Base-by-base conservation (phyloP, 2,888 invertebrate species). In the Microctonus hyperodae region DNA sequence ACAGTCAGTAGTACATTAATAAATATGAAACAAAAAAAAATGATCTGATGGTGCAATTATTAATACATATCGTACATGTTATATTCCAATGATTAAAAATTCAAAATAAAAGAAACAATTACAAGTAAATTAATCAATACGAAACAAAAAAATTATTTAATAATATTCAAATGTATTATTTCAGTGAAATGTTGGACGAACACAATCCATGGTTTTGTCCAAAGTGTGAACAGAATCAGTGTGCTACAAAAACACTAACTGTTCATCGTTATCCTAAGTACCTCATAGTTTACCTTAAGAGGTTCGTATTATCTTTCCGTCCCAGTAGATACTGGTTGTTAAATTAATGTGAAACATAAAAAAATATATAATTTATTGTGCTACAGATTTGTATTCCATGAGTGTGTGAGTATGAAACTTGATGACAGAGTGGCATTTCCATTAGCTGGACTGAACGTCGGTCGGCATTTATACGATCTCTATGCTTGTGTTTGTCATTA, bases 151-250 rank as follows among this genome's bases (percentile, higher is more conserved):
- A 25, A 48, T 16, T 28, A 51, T 25, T 53, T 40, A 28, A 23
- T 51, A 7, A 23, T 28, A 7, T 5, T 28, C 28, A 28, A 28
- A 28, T 28, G 28, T 28, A n/a, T 60, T 40, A 35, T 80, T 81
- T 28, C 78, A 90, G 89, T 79, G 90, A 90, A 81, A 85, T 85
- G 50, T 80, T 90, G 75, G 90, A 90, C 78, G 88, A 88, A 73
- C 87, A 88, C 75, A 90, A 90, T 80, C 89, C 89, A 3, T 90
- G 90, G 90, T 89, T 85, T 80, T 90, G 90, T 80, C 89, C 89
- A 1, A 84, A 85, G 67, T 90, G 90, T 76, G 85, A 87, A 74
- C 84, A 85, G 68, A 89, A 89, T 76, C 88, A 88, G 75, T 87
- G 88, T 77, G 90, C 90, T 31, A 88, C 88, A 58, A 90, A 90